Conservation (phyloP, 2,888 invertebrate genomes). For the Xanthorhoe designata region DNA sequence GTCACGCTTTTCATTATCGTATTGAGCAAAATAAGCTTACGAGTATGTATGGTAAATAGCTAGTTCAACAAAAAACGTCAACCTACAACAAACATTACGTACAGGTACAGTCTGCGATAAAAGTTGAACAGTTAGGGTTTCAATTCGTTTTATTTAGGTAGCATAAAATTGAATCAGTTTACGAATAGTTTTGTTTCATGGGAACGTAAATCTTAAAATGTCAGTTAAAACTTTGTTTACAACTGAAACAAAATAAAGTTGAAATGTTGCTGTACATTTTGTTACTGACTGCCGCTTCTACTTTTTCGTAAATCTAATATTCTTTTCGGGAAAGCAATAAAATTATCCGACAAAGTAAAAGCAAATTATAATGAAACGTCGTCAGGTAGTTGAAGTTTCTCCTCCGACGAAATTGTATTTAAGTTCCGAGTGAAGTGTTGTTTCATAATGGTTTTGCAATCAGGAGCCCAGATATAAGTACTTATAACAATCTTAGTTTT, state of each 20-base stretch:
- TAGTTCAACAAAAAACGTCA: not conserved
- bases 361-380: conserved; percentile 11
- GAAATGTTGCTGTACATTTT: not conserved
- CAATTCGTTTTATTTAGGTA: not conserved
- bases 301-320: not conserved
- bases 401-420: conserved; percentile 4
- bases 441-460: conserved; percentile 1
- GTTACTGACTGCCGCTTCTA: not conserved
- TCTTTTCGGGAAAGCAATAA: conserved; percentile 11
- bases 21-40: not conserved
- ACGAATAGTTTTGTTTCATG: not conserved
- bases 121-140: not conserved
- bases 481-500: not conserved
- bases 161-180: not conserved
- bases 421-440: conserved; percentile 6
- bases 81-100: not conserved
- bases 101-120: not conserved
- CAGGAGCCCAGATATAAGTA: not conserved
- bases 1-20: not conserved
- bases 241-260: not conserved
- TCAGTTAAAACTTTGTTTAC: not conserved
- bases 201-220: not conserved
- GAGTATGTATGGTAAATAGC: not conserved
- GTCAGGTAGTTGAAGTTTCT: conserved; percentile 16
- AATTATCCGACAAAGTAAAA: conserved; percentile 8